Conservation (phyloP, 2,797 vertebrate genomes). For the Hybognathus amarus region DNA sequence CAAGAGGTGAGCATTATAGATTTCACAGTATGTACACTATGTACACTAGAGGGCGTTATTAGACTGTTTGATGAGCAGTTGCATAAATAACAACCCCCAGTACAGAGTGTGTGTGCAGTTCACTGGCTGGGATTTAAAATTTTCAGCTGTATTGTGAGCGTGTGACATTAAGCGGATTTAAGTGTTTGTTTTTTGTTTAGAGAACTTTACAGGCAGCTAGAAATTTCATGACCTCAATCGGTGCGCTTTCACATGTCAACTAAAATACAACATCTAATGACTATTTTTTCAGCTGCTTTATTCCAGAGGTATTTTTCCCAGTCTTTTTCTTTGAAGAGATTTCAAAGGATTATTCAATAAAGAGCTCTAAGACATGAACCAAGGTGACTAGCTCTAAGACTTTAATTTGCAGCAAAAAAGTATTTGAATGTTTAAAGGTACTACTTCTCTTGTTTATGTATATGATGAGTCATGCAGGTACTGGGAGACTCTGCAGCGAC, state of each 20-base stretch:
- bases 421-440: neutral
- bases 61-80: neutral
- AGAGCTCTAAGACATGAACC: neutral
- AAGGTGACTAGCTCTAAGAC: neutral
- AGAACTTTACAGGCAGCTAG: neutral
- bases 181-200: neutral
- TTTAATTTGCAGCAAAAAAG: neutral
- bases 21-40: neutral
- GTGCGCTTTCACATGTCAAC: neutral
- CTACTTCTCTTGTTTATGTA: neutral
- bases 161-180: neutral
- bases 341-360: neutral
- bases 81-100: neutral
- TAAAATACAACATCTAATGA: neutral
- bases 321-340: neutral
- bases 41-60: conserved; percentile 11
- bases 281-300: neutral
- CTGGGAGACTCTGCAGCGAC: too few relatives aligned
- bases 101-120: neutral
- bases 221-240: neutral
- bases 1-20: conserved; percentile 75
- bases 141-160: neutral
- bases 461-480: too few relatives aligned
- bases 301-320: neutral
- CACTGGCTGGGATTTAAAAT: neutral